Evolutionary conservation across 2,888 invertebrate genomes (phyloP).

Genomic region (Girardia tigrina): DNA sequence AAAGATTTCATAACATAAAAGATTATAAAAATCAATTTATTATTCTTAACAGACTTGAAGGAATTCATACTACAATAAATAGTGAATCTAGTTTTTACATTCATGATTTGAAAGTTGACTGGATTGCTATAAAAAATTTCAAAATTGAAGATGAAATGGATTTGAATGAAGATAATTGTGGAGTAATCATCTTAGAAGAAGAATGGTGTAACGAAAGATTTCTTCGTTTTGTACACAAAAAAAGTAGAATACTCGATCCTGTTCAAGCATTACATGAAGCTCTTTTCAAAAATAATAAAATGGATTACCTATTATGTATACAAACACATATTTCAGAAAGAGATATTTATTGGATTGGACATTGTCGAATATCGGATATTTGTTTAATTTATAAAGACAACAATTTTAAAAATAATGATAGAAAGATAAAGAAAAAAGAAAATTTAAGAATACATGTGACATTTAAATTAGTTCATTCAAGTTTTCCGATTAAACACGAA

Average conservation of each 20-base stretch:
- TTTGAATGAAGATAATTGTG: not conserved
- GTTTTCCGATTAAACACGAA: not conserved
- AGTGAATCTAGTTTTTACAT: not conserved
- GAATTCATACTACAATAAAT: not conserved
- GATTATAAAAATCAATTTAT: constrained; percentile 3
- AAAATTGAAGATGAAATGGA: too few relatives aligned
- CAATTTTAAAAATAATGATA: not conserved
- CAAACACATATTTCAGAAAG: not conserved
- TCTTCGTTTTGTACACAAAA: not conserved
- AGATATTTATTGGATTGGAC: not conserved
- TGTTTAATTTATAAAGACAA: not conserved
- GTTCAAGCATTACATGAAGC: constrained; percentile 3
- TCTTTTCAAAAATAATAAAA: not conserved
- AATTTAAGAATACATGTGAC: not conserved
- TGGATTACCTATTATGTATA: not conserved
- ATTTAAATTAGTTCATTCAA: constrained; percentile 6
- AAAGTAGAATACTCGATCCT: not conserved
- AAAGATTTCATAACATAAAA: not conserved
- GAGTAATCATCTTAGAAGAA: not conserved
- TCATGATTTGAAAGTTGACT: constrained; percentile 5
- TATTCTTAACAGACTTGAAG: not conserved
- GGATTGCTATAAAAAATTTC: not conserved
- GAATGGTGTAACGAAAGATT: not conserved
- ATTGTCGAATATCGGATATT: not conserved
- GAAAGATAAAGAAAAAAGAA: not conserved